These are phyloP conservation scores for Ceratotherium simum DNA, from an alignment of 2,113 vertebrate species.

Conservation along the genomic window DNA sequence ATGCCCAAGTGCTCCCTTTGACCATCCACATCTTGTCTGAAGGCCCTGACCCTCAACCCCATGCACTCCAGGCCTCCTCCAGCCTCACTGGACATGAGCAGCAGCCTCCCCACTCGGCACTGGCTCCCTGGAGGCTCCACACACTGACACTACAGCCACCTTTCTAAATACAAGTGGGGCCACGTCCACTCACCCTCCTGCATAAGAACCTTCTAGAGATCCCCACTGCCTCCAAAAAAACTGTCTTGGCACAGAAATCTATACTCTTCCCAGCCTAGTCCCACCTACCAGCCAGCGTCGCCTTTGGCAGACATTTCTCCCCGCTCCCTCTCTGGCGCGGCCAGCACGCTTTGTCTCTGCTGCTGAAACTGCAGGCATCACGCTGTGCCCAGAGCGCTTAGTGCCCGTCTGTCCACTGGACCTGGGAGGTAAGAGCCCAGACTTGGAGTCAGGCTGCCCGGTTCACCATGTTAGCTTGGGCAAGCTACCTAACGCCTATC, in stretches of 20 bases:
- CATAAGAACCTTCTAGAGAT: not conserved
- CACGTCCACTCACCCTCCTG: not conserved
- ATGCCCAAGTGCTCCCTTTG: not conserved
- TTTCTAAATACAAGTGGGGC: not conserved
- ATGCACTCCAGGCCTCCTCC: not conserved
- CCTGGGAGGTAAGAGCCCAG: not conserved
- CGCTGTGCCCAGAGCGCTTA: rapidly evolving
- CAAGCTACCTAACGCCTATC: too few relatives aligned
- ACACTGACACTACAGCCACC: not conserved
- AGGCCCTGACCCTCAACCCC: not conserved
- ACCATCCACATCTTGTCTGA: not conserved
- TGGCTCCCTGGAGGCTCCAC: not conserved
- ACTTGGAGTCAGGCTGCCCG: not conserved
- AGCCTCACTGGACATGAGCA: not conserved
- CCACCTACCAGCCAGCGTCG: not conserved
- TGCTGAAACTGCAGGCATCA: not conserved
- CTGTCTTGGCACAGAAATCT: not conserved
- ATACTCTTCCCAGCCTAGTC: not conserved
- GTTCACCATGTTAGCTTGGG: not conserved
- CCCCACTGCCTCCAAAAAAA: not conserved
- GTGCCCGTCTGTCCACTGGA: not conserved
- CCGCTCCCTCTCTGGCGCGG: not conserved
- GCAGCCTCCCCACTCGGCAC: not conserved
- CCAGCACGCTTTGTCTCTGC: not conserved
- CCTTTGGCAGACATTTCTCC: not conserved